Percentiles rank a stretch among this genome's conserved stretches.
phyloP scores from a whole-genome alignment of 2,113 vertebrate genomes.

The Lasiurus cinereus region DNA sequence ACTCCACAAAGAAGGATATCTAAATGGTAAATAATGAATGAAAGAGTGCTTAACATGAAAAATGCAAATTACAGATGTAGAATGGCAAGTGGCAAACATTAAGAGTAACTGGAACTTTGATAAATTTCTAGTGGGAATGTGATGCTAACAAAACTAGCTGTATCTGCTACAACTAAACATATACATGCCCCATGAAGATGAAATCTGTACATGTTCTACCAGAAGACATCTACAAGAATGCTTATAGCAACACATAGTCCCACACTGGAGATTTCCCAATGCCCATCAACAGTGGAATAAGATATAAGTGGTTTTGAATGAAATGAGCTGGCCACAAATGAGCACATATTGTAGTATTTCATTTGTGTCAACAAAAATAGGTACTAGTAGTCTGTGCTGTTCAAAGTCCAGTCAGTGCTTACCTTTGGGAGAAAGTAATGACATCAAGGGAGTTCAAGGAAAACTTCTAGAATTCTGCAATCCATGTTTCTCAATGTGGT shows the following conservation, averaged over 20 bases:
- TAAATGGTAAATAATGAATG: neutral
- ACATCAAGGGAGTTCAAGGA: neutral
- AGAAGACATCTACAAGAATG: neutral
- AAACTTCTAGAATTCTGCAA: neutral
- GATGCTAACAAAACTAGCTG: neutral
- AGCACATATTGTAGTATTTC: neutral
- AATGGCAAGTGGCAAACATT: neutral
- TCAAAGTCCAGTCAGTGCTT: neutral
- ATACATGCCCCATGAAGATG: neutral
- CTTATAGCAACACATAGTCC: neutral
- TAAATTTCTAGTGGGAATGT: neutral
- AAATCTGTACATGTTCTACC: neutral
- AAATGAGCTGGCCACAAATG: neutral
- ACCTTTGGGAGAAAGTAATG: neutral
- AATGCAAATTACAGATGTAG: neutral
- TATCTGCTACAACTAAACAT: neutral
- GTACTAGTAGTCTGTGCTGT: neutral
- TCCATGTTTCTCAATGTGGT: neutral
- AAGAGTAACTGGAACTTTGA: neutral
- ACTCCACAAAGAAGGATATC: neutral
- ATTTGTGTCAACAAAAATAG: constrained; percentile 23
- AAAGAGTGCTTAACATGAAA: neutral
- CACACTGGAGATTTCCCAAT: neutral
- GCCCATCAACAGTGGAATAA: neutral
- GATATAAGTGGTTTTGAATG: neutral